phyloP scores from a whole-genome alignment of 2,797 vertebrate species.

The Sarcophilus harrisii region DNA sequence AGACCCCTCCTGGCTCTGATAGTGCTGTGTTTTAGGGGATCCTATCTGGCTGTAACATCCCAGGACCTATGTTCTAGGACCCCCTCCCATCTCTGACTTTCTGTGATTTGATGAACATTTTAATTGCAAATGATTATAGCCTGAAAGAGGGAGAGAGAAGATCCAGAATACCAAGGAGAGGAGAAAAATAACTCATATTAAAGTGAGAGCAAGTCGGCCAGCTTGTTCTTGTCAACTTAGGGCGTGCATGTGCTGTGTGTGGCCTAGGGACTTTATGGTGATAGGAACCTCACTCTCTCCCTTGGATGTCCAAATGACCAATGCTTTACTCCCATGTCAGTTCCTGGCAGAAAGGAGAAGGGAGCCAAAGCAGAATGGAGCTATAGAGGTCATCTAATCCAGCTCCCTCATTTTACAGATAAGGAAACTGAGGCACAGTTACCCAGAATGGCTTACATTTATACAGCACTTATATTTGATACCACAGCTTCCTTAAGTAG shows the following conservation, averaged over 20 bases:
- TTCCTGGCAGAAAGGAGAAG: neutral
- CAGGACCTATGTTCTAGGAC: no score
- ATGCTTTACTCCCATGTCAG: neutral
- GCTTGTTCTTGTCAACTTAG: neutral
- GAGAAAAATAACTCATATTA: neutral
- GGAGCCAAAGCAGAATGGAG: neutral
- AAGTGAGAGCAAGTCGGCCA: neutral
- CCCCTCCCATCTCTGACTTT: neutral
- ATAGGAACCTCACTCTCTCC: neutral
- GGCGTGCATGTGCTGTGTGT: neutral
- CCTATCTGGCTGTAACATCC: no score
- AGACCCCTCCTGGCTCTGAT: neutral
- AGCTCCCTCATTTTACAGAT: neutral
- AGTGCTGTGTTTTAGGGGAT: no score
- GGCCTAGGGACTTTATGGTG: neutral
- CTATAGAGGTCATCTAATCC: neutral
- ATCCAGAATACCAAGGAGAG: neutral
- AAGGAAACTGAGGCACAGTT: neutral
- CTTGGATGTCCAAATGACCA: neutral
- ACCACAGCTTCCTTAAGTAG: neutral
- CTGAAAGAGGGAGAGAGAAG: neutral
- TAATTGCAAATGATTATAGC: neutral
- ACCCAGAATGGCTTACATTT: neutral
- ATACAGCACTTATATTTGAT: neutral
- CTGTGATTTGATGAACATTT: neutral